Evolutionary conservation across 2,113 vertebrate species (phyloP).

Genomic region (Trogon melanurus): DNA sequence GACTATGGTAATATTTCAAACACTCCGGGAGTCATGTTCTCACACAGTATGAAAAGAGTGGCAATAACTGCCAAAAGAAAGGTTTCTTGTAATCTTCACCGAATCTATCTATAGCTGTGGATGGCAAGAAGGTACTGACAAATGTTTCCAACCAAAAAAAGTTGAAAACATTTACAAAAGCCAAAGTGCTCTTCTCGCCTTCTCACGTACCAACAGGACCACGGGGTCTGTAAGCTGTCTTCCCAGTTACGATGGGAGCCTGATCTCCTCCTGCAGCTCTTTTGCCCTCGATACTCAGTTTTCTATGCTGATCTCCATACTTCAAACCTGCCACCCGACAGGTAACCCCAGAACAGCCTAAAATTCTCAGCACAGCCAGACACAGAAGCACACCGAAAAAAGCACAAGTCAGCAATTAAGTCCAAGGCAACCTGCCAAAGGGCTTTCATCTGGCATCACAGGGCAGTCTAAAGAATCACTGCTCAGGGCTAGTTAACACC

Average conservation of each 20-base stretch:
- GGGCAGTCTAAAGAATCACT: background rate
- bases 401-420: background rate
- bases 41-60: background rate
- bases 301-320: background rate
- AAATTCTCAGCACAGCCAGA: background rate
- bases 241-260: background rate
- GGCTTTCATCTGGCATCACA: background rate
- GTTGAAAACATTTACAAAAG: background rate
- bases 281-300: background rate
- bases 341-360: background rate
- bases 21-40: background rate
- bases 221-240: background rate
- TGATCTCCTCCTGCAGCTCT: background rate
- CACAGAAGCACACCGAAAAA: background rate
- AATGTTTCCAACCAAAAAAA: background rate
- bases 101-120: background rate
- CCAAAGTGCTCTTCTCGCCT: background rate
- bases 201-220: background rate
- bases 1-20: background rate
- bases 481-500: background rate
- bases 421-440: background rate
- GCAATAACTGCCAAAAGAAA: background rate
- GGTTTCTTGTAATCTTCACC: background rate
- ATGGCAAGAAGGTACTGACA: background rate
- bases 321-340: background rate